A percentile compares a stretch with the other conserved stretches of the same genome.
These are phyloP conservation scores for Melanchra persicariae DNA, from an alignment of 2,888 invertebrate genomes.

Conservation along the genomic window DNA sequence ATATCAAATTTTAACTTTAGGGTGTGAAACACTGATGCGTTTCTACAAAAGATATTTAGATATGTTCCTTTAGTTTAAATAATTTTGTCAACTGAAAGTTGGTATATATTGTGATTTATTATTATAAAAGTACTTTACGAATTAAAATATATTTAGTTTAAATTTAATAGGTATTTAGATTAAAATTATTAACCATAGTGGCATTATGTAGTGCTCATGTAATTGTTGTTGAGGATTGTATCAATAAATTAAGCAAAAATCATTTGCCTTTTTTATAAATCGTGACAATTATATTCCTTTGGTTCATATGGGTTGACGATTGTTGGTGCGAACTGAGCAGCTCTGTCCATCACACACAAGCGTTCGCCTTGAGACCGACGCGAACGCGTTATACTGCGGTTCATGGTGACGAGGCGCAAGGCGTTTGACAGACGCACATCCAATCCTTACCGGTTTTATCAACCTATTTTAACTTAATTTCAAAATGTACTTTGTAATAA, in stretches of 20 bases:
- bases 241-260: slow-evolving; percentile 88
- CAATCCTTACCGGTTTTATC: no score
- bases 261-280: slow-evolving; percentile 55
- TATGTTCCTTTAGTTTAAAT: slow-evolving; percentile 85
- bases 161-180: slow-evolving; percentile 84
- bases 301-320: not conserved
- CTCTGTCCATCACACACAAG: no score
- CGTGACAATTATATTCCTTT: slow-evolving; percentile 22
- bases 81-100: slow-evolving; percentile 89
- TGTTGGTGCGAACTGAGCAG: not conserved
- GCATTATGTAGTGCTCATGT: slow-evolving; percentile 87
- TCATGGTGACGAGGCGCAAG: no score
- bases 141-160: slow-evolving; percentile 86
- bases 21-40: slow-evolving; percentile 83
- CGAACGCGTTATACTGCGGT: no score
- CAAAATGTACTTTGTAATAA: no score
- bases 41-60: slow-evolving; percentile 77
- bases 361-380: no score
- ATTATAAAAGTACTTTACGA: slow-evolving; percentile 84
- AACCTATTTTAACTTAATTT: no score
- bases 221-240: slow-evolving; percentile 89
- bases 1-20: slow-evolving; percentile 71
- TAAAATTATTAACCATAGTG: slow-evolving; percentile 81
- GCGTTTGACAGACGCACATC: no score
- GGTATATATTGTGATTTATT: slow-evolving; percentile 88